Base-by-base conservation (phyloP, 1,140 invertebrate species). In the Drosophila varians region DNA sequence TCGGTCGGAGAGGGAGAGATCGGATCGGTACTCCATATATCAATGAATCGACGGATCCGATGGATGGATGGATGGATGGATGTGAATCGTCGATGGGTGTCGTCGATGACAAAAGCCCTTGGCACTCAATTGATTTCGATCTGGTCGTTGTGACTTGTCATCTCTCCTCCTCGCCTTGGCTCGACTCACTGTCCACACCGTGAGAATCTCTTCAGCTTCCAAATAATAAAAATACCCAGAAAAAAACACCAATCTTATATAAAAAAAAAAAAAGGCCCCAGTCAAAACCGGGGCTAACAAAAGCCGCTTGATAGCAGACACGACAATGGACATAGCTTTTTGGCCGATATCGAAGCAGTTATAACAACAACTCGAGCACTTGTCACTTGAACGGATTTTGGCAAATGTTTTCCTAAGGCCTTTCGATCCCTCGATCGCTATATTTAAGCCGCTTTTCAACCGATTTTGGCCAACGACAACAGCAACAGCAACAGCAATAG, bases 401-500 rank as follows among this genome's bases (percentile, higher is more conserved):
- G 78, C 74, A 57, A 74, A 77, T 84, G 82, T 84, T 84, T 86
- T 68, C 76, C 74, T 86, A 84, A 84, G 80, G 76, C 68, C 80
- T 78, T 86, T 51, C 42, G 36, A 54, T 65, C n/a, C 2, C 16
- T 42, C 36, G 36, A 38, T 38, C 36, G 36, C 36, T 16, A 16
- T 38, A 25, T 23, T 9, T 18, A 12, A 55, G 23, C 52, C 28
- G 18, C 42, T 46, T 47, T 56, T 56, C 25, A 68, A 48, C 52
- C 55, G 38, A 42, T 42, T 42, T 42, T 19, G 14, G 36, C 36
- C 36, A 40, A 45, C 26, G 56, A 73, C 31, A 51, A 42, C 34
- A 74, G 45, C 65, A n/a, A n/a, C n/a, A n/a, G n/a, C n/a, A n/a
- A n/a, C n/a, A n/a, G n/a, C n/a, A n/a, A n/a, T n/a, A n/a, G n/a